Base-by-base conservation (phyloP, 2,888 invertebrate species). In the Amblyjoppa fuscipennis region DNA sequence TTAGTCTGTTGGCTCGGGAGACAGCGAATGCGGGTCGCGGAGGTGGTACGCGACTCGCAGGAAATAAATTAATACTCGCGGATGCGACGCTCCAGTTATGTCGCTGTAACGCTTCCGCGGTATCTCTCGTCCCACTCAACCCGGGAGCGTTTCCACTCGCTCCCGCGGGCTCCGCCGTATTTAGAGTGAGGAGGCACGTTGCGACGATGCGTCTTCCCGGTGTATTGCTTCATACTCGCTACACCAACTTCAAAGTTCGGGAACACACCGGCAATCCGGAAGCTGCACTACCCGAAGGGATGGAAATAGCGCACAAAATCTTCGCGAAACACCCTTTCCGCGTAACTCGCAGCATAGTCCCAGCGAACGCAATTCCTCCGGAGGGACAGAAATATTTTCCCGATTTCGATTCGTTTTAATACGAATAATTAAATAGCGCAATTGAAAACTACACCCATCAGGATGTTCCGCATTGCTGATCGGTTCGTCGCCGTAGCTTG, bases 1-100 rank as follows among this genome's bases (percentile, higher is more conserved):
- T 59, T 59, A 16, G 70, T 61, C 61, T 31, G 56, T 41, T 59
- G 56, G 69, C 41, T 20, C 25, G 61, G 34, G 45, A 69, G 31
- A 28, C 53, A 7, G 38, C 38, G 16, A 53, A 53, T 53, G 81
- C 74, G 69, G 78, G 59, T 28, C 28, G 53, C 31, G 59, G 51
- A 71, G 83, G 59, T 59, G 59, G 59, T 11, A 59, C 28, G 59
- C 11, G 59, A 59, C 25, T 76, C 84, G 89, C 83, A 79, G 89
- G 59, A 87, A 89, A 87, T 89, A 88, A 91, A 90, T 91, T 89
- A 88, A 89, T 88, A 87, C 89, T 86, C 88, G 88, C 83, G 89
- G 88, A 89, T 89, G 86, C 80, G 88, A 87, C 71, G 89, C 90
- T 88, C 89, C 79, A 89, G 89, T 90, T 91, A 88, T 87, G 76